A percentile compares a stretch with the other conserved stretches of the same genome.
These are phyloP conservation scores for Alces alces DNA, from an alignment of 2,113 vertebrate species.

Conservation along the genomic window DNA sequence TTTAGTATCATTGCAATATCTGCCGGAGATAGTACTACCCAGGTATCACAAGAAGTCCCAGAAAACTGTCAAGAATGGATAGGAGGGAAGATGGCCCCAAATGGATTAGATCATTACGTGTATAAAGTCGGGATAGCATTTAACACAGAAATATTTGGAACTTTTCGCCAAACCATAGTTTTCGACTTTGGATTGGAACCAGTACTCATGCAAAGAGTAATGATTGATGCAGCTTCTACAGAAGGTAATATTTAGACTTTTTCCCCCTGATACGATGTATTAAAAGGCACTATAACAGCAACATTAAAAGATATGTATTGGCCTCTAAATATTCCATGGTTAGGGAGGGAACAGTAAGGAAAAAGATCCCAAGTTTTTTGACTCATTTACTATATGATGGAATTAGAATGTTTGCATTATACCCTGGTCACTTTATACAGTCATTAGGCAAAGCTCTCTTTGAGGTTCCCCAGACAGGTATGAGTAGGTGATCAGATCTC, in stretches of 20 bases:
- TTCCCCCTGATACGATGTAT: slow-evolving; percentile 42
- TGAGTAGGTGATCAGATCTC: neutral
- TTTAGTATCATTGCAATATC: slow-evolving; percentile 95
- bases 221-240: slow-evolving; percentile 98
- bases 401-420: neutral
- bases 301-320: slow-evolving; percentile 33
- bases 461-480: neutral
- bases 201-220: slow-evolving; percentile 98
- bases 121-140: slow-evolving; percentile 96
- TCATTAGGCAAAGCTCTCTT: neutral
- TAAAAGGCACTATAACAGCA: slow-evolving; percentile 33
- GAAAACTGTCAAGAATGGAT: slow-evolving; percentile 97
- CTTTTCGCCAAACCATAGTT: slow-evolving; percentile 97
- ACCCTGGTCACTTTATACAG: neutral
- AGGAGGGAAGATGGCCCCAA: slow-evolving; percentile 87
- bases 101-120: slow-evolving; percentile 95
- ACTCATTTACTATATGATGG: neutral
- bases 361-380: neutral
- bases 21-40: slow-evolving; percentile 86
- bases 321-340: neutral
- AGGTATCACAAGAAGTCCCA: slow-evolving; percentile 89
- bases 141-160: slow-evolving; percentile 98
- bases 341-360: slow-evolving; percentile 19
- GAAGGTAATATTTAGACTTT: slow-evolving; percentile 86
- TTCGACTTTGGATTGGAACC: slow-evolving; percentile 99